Evolutionary conservation across 2,888 invertebrate species (phyloP), one percentile per base, ranked within the genome.

Genomic region (Ichneumon xanthorius): DNA sequence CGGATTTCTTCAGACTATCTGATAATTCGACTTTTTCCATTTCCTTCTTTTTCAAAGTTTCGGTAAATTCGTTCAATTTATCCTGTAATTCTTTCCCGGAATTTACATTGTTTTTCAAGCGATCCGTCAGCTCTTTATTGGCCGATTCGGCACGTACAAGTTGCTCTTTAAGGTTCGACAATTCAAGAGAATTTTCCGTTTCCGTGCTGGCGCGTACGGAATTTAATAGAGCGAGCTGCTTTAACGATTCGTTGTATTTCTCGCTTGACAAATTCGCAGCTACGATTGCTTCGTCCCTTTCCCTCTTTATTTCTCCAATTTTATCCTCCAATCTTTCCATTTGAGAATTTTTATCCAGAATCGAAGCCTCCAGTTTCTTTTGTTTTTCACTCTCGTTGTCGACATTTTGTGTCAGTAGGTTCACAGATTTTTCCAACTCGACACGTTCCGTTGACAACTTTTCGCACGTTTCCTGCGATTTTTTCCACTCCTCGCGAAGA

Each of bases 371-470:
- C 14, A 91, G 65, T 73, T 91, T 89, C 9, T 80, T 81, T 37
- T 85, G 86, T 73, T 89, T 89, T 4, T 87, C 86, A 0, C 84
- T 67, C 87, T 91, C 87, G 11, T 55, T 22, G 6, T 82, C 76
- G 1, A 90, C 63, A 80, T 90, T 90, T 4, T 90, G 88, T 1
- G 87, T 88, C 26, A 95, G 94, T 88, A 94, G 94, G 58, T 95
- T 94, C 77, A 95, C 94, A 63, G 95, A 94, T 73, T 72, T 58
- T 94, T 88, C 84, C 88, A 87, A 85, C 86, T 87, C 75, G 11
- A 87, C 86, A 55, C 88, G 87, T 88, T 91, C 88, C 55, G 86
- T 80, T 87, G 91, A 88, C 55, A 90, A 79, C 68, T 90, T 89
- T 9, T 83, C 86, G 65, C 90, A 89, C 0, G 87, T 45, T 53